Evolutionary conservation across 53 echinoderm and acorn worm species (phyloP), one percentile per base, ranked within the genome.

Genomic region (Stichopus horrens): DNA sequence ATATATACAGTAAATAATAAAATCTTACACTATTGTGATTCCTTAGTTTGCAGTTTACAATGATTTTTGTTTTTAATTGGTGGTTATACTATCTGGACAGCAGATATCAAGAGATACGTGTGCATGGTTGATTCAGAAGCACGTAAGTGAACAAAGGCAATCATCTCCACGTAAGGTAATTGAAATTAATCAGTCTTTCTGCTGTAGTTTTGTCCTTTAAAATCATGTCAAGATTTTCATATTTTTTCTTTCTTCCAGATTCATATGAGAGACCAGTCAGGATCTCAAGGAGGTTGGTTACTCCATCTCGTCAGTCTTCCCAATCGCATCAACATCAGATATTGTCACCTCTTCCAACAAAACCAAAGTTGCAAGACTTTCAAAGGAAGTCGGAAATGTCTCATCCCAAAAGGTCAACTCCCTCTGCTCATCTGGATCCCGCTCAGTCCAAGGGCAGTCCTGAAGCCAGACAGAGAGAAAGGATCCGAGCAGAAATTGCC

Each of bases 401-500:
- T 63, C 37, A 20, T 65, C 5, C 21, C 14, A 85, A 65, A 5
- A 67, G 23, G 65, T 21, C 65, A 37, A 65, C 65, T 8, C 53
- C 81, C 4, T 81, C 81, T 21, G 21, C 10, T 7, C 57, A 7
- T 0, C 16, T 9, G 9, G 57, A 54, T 8, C n/a, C 23, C 18
- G 57, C 11, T 83, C 83, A 60, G 37, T 95, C 96, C 22, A 89
- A 92, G 54, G 92, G 91, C 9, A 93, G 92, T 2, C 74, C 91
- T 53, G 88, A 95, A 76, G 90, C 92, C 57, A 90, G 82, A 0
- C 89, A 92, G 73, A 92, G 90, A 80, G 91, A 92, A 56, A 92
- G 91, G 20, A 55, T 93, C 67, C 58, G 86, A 37, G 90, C 92
- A 14, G 85, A 67, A 65, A 23, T 20, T 57, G 21, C 21, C 57